Percentiles rank a stretch among this genome's conserved stretches.
Conservation (phyloP, 2,797 vertebrate genomes). For the Loris lydekkerianus region DNA sequence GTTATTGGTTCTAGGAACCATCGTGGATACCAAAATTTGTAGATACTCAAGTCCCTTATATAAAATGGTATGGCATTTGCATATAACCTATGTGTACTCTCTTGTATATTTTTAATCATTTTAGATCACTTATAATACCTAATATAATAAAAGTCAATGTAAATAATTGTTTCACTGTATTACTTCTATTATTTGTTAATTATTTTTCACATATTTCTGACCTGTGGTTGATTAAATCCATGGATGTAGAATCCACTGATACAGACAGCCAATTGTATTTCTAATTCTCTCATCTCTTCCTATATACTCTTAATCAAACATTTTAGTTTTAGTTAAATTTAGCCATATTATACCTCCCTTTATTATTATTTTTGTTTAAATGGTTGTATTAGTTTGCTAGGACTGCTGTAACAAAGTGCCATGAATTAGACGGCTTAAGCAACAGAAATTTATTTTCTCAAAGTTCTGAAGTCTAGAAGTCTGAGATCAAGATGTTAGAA, state of each 20-base stretch:
- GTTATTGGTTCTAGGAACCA: background rate
- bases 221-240: background rate
- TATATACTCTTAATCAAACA: background rate
- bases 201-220: background rate
- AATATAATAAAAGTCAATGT: background rate
- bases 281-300: background rate
- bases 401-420: background rate
- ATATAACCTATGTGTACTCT: background rate
- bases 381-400: background rate
- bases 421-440: background rate
- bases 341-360: background rate
- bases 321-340: constrained; percentile 26
- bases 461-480: background rate
- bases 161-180: background rate
- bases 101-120: background rate
- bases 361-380: constrained; percentile 27
- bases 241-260: background rate
- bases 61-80: background rate
- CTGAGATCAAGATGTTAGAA: background rate
- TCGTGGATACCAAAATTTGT: background rate
- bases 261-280: background rate
- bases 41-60: background rate
- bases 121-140: background rate
- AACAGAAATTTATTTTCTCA: background rate
- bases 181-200: background rate